Evolutionary conservation across 2,797 vertebrate species (phyloP).

Genomic region (Artibeus jamaicensis): DNA sequence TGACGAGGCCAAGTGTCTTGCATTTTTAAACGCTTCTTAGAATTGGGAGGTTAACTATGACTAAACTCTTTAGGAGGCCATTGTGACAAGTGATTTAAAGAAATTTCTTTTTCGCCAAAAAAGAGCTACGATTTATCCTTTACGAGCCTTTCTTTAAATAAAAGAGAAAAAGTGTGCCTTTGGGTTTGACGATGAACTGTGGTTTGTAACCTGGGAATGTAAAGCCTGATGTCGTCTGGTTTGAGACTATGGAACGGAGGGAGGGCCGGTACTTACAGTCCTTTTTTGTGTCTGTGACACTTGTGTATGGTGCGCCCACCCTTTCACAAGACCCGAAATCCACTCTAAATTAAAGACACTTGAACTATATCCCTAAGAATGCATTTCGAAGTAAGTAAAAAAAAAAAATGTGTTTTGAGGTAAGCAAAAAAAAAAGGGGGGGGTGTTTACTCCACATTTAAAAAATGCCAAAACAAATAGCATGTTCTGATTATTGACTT

Average conservation of each 20-base stretch:
- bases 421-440: neutral
- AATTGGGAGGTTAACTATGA: neutral
- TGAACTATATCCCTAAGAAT: neutral
- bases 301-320: neutral
- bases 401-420: neutral
- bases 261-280: accelerated
- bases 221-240: neutral
- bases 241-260: neutral
- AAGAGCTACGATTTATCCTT: neutral
- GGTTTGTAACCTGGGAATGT: neutral
- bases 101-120: neutral
- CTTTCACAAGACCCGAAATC: neutral
- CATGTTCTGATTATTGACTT: neutral
- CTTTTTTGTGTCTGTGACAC: neutral
- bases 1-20: neutral
- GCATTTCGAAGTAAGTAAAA: neutral
- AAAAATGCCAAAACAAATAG: neutral
- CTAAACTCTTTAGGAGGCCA: neutral
- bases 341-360: neutral
- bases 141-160: neutral
- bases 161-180: neutral
- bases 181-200: neutral
- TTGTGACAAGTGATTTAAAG: neutral
- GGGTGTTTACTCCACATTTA: neutral
- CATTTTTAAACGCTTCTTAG: neutral